Percentiles rank a stretch among this genome's conserved stretches.
These are phyloP conservation scores for Cardinalis cardinalis DNA, from an alignment of 2,113 vertebrate genomes.

Conservation along the genomic window DNA sequence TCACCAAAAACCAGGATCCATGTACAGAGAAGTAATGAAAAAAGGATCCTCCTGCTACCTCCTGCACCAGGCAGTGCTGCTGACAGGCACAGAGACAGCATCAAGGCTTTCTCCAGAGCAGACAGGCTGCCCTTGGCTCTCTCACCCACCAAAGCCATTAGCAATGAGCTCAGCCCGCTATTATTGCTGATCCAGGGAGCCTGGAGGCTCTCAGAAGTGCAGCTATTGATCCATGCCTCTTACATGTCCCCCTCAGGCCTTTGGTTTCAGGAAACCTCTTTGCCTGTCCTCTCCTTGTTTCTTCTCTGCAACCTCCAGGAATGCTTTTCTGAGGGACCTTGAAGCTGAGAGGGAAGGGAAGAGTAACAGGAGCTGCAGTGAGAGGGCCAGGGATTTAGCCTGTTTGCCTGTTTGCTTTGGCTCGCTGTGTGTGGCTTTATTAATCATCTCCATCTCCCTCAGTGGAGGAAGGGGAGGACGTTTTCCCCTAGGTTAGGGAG, in stretches of 20 bases:
- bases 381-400: neutral
- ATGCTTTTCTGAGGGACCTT: neutral
- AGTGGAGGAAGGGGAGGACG: neutral
- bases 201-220: slow-evolving; percentile 3
- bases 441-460: neutral
- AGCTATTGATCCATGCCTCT: slow-evolving; percentile 30
- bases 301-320: neutral
- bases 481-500: neutral
- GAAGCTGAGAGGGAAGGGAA: neutral
- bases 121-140: slow-evolving; percentile 44
- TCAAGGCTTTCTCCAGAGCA: neutral
- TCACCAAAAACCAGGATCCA: neutral
- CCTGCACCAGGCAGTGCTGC: neutral
- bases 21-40: neutral
- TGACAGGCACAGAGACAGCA: neutral
- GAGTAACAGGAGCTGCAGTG: neutral
- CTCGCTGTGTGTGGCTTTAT: neutral
- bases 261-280: slow-evolving; percentile 57
- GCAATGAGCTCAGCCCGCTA: slow-evolving; percentile 48
- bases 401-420: neutral
- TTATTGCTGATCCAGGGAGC: slow-evolving; percentile 30
- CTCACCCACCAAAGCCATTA: neutral
- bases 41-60: neutral
- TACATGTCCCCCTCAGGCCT: neutral
- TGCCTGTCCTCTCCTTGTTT: neutral